A percentile compares a stretch with the other conserved stretches of the same genome.
Conservation (phyloP, 2,888 invertebrate genomes). For the Leptodirus hochenwartii region DNA sequence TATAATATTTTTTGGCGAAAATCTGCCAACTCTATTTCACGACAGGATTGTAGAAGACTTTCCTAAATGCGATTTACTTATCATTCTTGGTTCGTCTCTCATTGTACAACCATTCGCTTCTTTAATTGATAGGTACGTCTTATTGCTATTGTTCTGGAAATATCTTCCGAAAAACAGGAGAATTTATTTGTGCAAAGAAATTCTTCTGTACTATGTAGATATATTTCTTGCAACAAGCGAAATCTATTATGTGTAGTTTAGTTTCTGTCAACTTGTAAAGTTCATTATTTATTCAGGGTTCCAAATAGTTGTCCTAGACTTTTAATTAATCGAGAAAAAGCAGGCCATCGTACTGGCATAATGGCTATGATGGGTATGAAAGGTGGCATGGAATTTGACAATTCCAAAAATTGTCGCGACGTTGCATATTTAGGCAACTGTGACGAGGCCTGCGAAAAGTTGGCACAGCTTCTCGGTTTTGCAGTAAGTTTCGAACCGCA, state of each 20-base stretch:
- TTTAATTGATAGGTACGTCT: slow-evolving; percentile 52
- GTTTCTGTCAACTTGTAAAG: slow-evolving; percentile 1
- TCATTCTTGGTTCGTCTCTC: slow-evolving; percentile 89
- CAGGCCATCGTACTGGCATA: slow-evolving; percentile 29
- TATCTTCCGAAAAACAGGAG: no score
- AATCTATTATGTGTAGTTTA: slow-evolving; percentile 6
- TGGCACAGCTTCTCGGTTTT: slow-evolving; percentile 68
- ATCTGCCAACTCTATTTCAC: slow-evolving; percentile 64
- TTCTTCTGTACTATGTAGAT: no score
- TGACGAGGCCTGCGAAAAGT: slow-evolving; percentile 54
- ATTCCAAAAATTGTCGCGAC: slow-evolving; percentile 43
- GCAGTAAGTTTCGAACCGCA: slow-evolving; percentile 22
- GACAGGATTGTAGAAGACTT: slow-evolving; percentile 54
- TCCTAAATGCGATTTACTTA: slow-evolving; percentile 69
- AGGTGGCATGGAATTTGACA: slow-evolving; percentile 53
- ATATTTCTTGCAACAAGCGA: no score
- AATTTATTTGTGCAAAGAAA: no score
- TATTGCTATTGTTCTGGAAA: not conserved
- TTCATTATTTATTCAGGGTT: slow-evolving; percentile 29
- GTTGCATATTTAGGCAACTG: slow-evolving; percentile 72
- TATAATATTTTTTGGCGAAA: slow-evolving; percentile 91
- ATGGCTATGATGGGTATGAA: no score
- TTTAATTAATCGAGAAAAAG: slow-evolving; percentile 73
- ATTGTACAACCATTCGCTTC: slow-evolving; percentile 91
- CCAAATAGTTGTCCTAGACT: slow-evolving; percentile 58